phyloP scores from a whole-genome alignment of 2,888 invertebrate species.

The Cheilosia grossa region DNA sequence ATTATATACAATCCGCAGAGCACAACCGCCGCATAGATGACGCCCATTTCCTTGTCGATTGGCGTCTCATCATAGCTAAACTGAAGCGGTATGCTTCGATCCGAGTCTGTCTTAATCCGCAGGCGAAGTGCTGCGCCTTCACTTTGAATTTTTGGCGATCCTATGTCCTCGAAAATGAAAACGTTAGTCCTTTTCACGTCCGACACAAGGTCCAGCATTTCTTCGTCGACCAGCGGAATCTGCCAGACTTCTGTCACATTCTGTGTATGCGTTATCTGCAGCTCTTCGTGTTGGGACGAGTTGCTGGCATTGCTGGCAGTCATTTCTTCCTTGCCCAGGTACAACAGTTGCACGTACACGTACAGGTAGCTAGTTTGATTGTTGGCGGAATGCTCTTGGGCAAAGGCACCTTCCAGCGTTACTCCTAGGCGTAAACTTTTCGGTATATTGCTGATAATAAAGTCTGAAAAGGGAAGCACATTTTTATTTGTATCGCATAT shows the following conservation, averaged over 20 bases:
- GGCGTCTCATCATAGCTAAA: constrained; percentile 87
- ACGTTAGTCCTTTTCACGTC: constrained; percentile 83
- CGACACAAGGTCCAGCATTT: constrained; percentile 81
- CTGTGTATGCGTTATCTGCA: constrained; percentile 56
- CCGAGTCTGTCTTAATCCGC: constrained; percentile 79
- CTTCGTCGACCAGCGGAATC: constrained; percentile 80
- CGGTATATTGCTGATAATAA: constrained; percentile 79
- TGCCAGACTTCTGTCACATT: constrained; percentile 77
- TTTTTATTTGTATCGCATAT: not conserved
- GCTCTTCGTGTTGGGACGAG: constrained; percentile 20
- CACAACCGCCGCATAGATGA: constrained; percentile 88
- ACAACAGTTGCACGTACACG: constrained; percentile 84
- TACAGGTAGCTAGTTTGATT: constrained; percentile 84
- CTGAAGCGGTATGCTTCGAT: constrained; percentile 83
- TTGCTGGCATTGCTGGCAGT: constrained; percentile 28
- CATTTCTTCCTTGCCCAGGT: constrained; percentile 68
- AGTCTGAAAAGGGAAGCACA: constrained; percentile 76
- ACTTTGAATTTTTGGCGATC: constrained; percentile 70
- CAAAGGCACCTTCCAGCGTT: constrained; percentile 85
- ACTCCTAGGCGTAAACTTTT: constrained; percentile 84
- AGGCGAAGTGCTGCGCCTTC: constrained; percentile 78
- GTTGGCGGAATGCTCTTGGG: constrained; percentile 84
- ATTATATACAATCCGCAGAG: constrained; percentile 90
- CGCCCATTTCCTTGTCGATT: constrained; percentile 86
- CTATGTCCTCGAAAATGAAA: constrained; percentile 76